Evolutionary conservation across 2,888 invertebrate genomes (phyloP), one percentile per base, ranked within the genome.

Genomic region (Erebia palarica): DNA sequence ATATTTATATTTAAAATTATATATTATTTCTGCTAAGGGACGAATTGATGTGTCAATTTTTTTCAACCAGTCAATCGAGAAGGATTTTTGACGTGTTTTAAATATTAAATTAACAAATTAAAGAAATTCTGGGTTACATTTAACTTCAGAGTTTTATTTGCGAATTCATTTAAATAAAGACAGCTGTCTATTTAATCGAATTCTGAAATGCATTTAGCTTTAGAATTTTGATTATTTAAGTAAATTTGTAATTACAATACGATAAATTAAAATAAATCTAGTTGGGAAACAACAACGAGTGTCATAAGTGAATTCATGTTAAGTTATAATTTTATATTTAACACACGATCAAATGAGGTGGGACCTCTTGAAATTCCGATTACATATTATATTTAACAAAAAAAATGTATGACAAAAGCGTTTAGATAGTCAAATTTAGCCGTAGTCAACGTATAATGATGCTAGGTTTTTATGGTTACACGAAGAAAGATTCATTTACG

Each of bases 341-440:
- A 75, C 75, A 75, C 73, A 66, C 68, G 74, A 16, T 70, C 58
- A 66, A 68, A 66, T 18, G 89, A 85, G 88, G 87, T 89, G 21
- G 78, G 79, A 89, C 88, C 88, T 90, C 87, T 70, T 73, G 69
- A 69, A 77, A 78, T 76, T 75, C 75, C 55, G 47, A 77, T 76
- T 78, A 82, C 85, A 86, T 90, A 85, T 84, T 63, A 47, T 21
- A 63, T 21, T 21, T 14, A 49, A 61, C 84, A 83, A 79, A 82
- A 47, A 80, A 79, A 73, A 78, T 77, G 81, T 80, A 80, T 78
- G 84, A 87, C 84, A 85, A 86, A 36, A 81, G 77, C 78, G 79
- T 83, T 63, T 91, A 91, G 93, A 87, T 92, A 92, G 92, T 81
- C 84, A 91, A 92, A 91, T 91, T 84, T 92, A 92, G 90, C 74